These are phyloP conservation scores for Neopipo cinnamomea DNA, from an alignment of 2,113 vertebrate genomes.

Conservation along the genomic window DNA sequence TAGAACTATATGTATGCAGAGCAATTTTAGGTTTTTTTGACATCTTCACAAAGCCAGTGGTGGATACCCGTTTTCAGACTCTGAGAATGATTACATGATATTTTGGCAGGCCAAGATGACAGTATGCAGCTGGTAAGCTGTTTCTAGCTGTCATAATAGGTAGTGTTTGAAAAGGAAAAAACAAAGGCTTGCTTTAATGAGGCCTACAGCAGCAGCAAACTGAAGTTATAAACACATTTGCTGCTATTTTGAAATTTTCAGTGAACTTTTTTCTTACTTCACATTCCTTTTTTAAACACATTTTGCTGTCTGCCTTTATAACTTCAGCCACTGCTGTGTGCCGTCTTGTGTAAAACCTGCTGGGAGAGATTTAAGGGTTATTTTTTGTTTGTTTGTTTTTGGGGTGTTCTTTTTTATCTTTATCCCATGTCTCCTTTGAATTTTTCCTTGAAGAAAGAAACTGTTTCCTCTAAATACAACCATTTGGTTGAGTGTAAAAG, in stretches of 20 bases:
- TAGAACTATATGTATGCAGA: conserved; percentile 31
- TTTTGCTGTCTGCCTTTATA: conserved; percentile 16
- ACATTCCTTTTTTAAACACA: neutral
- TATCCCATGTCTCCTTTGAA: conserved; percentile 35
- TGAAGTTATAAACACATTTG: conserved; percentile 34
- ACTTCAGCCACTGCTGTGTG: neutral
- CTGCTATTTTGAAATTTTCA: conserved; percentile 34
- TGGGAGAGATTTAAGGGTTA: neutral
- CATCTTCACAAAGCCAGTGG: conserved; percentile 17
- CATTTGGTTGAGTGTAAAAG: conserved; percentile 36
- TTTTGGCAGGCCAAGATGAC: conserved; percentile 55
- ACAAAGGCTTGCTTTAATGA: conserved; percentile 51
- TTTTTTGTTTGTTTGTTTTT: conserved; percentile 55
- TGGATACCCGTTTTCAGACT: conserved; percentile 40
- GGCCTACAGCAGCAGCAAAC: conserved; percentile 35
- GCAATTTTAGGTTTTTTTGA: conserved; percentile 25
- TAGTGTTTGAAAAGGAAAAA: conserved; percentile 59
- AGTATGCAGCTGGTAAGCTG: conserved; percentile 56
- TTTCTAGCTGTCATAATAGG: conserved; percentile 69
- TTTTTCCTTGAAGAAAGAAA: conserved; percentile 48
- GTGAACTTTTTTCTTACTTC: conserved; percentile 16
- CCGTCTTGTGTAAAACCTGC: neutral
- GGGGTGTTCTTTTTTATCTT: conserved; percentile 25
- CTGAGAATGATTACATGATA: conserved; percentile 60
- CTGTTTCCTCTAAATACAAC: conserved; percentile 36